Conservation (phyloP, 2,797 vertebrate species). For the Cuniculus paca region DNA sequence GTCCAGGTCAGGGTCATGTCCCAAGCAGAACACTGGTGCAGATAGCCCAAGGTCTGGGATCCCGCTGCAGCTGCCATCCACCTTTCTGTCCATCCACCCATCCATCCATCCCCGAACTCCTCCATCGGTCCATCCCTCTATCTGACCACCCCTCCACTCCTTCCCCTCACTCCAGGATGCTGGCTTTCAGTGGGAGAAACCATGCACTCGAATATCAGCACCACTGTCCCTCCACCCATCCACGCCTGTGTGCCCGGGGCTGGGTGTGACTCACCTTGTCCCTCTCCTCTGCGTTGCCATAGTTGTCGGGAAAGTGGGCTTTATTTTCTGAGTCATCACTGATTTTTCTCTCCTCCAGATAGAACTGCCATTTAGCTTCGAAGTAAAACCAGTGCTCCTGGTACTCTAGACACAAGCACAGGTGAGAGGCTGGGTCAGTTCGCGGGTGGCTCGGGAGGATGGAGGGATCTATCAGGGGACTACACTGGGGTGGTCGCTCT, state of each 20-base stretch:
- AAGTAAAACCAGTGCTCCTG: slow-evolving; percentile 99
- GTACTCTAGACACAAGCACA: slow-evolving; percentile 92
- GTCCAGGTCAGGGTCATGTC: accelerated
- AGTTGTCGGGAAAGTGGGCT: slow-evolving; percentile 91
- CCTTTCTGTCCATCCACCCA: too few relatives aligned
- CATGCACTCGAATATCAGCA: neutral
- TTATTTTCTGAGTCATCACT: slow-evolving; percentile 92
- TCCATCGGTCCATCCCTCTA: neutral
- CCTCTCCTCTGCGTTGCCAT: slow-evolving; percentile 92
- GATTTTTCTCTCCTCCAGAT: slow-evolving; percentile 96
- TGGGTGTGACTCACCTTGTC: slow-evolving; percentile 92
- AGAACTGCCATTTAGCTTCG: slow-evolving; percentile 99
- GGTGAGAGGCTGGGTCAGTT: neutral
- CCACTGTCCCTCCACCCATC: neutral
- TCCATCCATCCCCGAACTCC: neutral
- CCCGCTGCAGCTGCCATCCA: neutral
- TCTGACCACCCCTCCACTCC: neutral
- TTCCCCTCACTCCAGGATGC: neutral
- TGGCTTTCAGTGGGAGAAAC: neutral
- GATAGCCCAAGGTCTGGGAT: too few relatives aligned
- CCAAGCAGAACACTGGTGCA: neutral
- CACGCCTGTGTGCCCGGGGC: neutral
- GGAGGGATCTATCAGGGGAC: neutral
- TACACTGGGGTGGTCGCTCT: neutral
- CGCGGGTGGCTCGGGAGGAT: accelerated